phyloP scores from a whole-genome alignment of 1,140 invertebrate genomes.

The Drosophila pandora region DNA sequence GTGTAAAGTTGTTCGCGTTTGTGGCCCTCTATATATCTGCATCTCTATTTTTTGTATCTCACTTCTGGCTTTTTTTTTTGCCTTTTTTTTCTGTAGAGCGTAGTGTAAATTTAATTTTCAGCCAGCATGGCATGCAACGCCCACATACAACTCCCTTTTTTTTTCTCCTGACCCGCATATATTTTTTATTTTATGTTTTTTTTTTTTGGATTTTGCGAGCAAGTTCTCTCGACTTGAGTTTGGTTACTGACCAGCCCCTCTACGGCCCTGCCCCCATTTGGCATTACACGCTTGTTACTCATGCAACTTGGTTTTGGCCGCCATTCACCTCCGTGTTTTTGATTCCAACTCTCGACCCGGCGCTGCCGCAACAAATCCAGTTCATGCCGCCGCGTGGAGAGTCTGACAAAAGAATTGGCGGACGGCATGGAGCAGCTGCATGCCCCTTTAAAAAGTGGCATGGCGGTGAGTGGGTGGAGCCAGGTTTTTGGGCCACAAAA shows the following conservation, averaged over 20 bases:
- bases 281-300: constrained; percentile 77
- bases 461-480: constrained; percentile 2
- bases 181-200: constrained; percentile 13
- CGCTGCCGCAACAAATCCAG: constrained; percentile 43
- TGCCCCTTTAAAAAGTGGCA: constrained; percentile 15
- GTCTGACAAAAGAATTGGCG: constrained; percentile 50
- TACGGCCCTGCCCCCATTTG: neutral
- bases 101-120: constrained; percentile 47
- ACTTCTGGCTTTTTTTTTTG: constrained; percentile 20
- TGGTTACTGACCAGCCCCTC: constrained; percentile 36
- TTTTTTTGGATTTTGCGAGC: constrained; percentile 2
- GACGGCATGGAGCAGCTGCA: constrained; percentile 17
- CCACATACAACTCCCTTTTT: constrained; percentile 7
- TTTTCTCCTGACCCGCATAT: constrained; percentile 18
- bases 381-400: neutral
- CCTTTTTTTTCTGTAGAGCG: constrained; percentile 18
- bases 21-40: constrained; percentile 21
- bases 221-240: constrained; percentile 12
- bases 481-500: neutral
- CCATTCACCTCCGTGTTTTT: constrained; percentile 48
- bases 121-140: constrained; percentile 40
- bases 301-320: constrained; percentile 55
- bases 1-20: constrained; percentile 22
- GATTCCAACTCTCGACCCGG: constrained; percentile 21
- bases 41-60: constrained; percentile 2